Evolutionary conservation across 2,113 vertebrate genomes (phyloP).

Genomic region (Pogonocichla stellata): DNA sequence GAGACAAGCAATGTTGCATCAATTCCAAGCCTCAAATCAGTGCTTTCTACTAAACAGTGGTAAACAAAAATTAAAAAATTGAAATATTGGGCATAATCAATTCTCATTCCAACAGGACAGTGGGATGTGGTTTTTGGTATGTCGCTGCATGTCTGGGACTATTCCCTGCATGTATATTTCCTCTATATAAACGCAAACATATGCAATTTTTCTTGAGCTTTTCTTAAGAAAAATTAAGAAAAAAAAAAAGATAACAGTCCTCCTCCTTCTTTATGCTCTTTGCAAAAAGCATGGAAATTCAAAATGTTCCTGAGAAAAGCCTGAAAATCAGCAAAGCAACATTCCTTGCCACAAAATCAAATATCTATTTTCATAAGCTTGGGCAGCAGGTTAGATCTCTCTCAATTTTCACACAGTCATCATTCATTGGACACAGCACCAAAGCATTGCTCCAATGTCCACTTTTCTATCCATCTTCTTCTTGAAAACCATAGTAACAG

Average conservation of each 20-base stretch:
- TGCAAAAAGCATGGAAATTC: background rate
- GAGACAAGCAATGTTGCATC: background rate
- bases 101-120: background rate
- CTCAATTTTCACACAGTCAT: background rate
- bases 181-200: background rate
- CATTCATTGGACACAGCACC: background rate
- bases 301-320: background rate
- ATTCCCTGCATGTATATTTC: background rate
- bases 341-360: background rate
- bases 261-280: background rate
- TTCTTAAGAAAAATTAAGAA: background rate
- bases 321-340: background rate
- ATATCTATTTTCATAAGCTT: background rate
- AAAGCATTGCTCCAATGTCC: background rate
- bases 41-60: background rate
- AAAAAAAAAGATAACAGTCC: background rate
- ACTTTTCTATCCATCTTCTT: background rate
- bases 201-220: background rate
- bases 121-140: background rate
- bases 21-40: background rate
- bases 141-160: background rate
- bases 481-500: background rate
- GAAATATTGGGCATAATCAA: background rate
- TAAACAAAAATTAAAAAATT: background rate
- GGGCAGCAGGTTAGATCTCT: background rate